Percentiles rank a stretch among this genome's conserved stretches.
Evolutionary conservation across 2,113 vertebrate species (phyloP).

Genomic region (Mobula hypostoma): DNA sequence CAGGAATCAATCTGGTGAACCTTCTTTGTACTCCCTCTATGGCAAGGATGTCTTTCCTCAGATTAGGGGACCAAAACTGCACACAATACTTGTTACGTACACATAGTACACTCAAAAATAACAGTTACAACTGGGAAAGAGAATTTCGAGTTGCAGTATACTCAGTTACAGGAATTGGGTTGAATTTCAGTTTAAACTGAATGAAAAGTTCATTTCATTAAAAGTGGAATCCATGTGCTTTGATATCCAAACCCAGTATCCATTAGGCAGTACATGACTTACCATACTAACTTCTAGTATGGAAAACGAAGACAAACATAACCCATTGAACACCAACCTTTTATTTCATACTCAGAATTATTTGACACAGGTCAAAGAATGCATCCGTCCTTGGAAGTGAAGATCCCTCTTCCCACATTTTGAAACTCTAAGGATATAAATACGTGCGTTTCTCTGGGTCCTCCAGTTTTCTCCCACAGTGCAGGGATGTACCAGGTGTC

Average conservation of each 20-base stretch:
- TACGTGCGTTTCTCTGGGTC: too few relatives aligned
- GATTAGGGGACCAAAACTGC: too few relatives aligned
- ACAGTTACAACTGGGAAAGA: background rate
- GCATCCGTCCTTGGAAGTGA: background rate
- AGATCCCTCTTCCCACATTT: background rate
- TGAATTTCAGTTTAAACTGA: background rate
- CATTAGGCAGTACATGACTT: background rate
- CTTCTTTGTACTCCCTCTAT: too few relatives aligned
- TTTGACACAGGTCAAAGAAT: background rate
- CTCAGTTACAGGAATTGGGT: background rate
- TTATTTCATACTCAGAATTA: background rate
- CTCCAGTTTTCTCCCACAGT: too few relatives aligned
- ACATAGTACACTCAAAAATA: background rate
- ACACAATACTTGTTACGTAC: too few relatives aligned
- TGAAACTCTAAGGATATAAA: background rate
- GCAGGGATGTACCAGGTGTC: too few relatives aligned
- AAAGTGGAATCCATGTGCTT: background rate
- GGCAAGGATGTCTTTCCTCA: too few relatives aligned
- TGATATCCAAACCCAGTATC: background rate
- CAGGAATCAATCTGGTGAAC: too few relatives aligned
- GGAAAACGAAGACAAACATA: background rate
- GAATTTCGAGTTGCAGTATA: background rate
- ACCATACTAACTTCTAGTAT: background rate
- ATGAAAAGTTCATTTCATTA: background rate
- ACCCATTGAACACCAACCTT: background rate